Evolutionary conservation across 2,888 invertebrate species (phyloP).

Genomic region (Lasioglossum leucozonium): DNA sequence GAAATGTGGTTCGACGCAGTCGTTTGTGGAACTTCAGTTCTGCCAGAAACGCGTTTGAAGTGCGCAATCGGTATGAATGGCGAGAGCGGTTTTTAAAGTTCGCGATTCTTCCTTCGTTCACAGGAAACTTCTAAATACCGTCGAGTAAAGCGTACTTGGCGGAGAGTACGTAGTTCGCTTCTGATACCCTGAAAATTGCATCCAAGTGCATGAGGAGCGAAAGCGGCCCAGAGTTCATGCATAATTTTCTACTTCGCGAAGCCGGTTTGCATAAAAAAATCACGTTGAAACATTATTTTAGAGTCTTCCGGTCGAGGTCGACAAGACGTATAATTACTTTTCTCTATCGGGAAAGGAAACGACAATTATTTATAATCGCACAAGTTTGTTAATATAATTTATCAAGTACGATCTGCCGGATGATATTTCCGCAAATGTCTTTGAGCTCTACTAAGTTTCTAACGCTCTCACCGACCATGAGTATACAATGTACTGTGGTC

Average conservation of each 20-base stretch:
- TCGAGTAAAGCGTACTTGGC: background rate
- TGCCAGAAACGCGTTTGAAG: background rate
- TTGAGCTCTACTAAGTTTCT: too few relatives aligned
- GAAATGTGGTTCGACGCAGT: background rate
- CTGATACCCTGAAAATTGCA: conserved; percentile 40
- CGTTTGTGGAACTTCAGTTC: background rate
- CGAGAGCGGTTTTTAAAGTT: background rate
- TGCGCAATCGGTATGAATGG: background rate
- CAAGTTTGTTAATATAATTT: background rate
- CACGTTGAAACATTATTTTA: conserved; percentile 8
- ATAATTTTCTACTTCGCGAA: conserved; percentile 24
- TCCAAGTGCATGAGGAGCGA: background rate
- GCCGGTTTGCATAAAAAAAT: background rate
- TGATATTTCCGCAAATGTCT: too few relatives aligned
- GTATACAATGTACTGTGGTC: too few relatives aligned
- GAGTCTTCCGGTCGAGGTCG: background rate
- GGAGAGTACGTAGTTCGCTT: conserved; percentile 8
- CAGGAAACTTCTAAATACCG: conserved; percentile 18
- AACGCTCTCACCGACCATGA: too few relatives aligned
- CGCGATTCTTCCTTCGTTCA: conserved; percentile 3
- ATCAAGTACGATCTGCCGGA: too few relatives aligned
- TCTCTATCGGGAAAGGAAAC: background rate
- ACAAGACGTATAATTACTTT: background rate
- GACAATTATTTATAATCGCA: background rate
- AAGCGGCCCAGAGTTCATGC: conserved; percentile 10